Conservation (phyloP, 2,113 vertebrate species). For the Alexandromys fortis region DNA sequence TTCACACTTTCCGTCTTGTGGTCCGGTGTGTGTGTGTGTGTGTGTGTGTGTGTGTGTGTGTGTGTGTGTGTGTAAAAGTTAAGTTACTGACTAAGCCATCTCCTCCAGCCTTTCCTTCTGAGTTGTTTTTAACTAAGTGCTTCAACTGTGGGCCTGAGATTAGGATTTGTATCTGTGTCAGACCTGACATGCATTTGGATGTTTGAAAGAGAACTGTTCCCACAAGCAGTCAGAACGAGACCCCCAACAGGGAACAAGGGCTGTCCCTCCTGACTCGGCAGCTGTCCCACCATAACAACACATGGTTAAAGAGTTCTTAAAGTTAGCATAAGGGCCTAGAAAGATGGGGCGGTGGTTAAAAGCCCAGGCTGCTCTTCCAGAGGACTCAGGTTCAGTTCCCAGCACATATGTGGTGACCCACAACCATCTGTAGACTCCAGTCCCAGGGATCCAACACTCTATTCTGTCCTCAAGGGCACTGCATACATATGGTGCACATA, state of each 20-base stretch:
- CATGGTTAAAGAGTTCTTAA: not conserved
- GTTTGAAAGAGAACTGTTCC: not conserved
- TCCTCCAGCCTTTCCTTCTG: not conserved
- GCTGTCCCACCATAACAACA: too few species aligned
- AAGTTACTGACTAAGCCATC: not conserved
- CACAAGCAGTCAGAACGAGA: not conserved
- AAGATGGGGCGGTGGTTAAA: not conserved
- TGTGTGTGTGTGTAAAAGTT: not conserved
- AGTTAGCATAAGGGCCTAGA: not conserved
- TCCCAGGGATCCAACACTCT: not conserved
- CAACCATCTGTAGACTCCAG: not conserved
- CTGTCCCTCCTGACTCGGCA: too few species aligned
- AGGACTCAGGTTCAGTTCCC: not conserved
- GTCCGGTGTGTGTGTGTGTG: too few species aligned
- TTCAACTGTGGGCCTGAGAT: not conserved
- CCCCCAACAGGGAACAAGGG: not conserved
- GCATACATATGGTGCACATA: not conserved
- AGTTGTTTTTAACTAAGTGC: not conserved
- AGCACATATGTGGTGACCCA: not conserved
- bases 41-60: too few species aligned
- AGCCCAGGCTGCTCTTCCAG: not conserved
- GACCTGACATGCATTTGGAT: not conserved
- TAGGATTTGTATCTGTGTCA: not conserved
- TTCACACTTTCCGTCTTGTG: not conserved
- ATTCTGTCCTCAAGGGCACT: not conserved